These are phyloP conservation scores for Amphilophus citrinellus DNA, from an alignment of 2,113 vertebrate genomes.

Conservation along the genomic window DNA sequence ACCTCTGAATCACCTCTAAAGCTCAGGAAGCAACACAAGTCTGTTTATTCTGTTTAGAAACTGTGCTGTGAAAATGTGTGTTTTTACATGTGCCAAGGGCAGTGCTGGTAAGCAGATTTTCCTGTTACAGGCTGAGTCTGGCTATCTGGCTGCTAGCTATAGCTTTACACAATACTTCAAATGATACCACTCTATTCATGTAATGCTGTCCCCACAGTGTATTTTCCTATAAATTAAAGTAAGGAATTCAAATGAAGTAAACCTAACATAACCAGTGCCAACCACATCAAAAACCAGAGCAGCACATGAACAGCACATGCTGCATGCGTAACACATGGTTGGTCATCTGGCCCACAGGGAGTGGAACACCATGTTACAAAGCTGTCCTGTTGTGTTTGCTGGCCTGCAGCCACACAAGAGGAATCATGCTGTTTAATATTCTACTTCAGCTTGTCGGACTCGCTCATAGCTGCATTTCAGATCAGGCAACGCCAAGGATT, in stretches of 20 bases:
- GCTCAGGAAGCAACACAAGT: background rate
- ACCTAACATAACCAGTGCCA: background rate
- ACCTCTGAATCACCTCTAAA: too few species aligned
- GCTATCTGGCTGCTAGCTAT: background rate
- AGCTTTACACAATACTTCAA: background rate
- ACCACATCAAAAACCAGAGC: background rate
- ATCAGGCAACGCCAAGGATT: constrained; percentile 47
- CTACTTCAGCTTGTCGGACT: constrained; percentile 12
- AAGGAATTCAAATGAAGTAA: background rate
- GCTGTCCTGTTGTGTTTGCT: constrained; percentile 43
- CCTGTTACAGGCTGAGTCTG: background rate
- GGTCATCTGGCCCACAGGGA: constrained; percentile 31
- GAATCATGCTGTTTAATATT: constrained; percentile 29
- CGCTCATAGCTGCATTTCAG: constrained; percentile 15
- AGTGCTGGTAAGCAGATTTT: background rate
- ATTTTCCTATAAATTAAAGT: background rate
- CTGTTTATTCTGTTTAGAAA: background rate
- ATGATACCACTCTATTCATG: background rate
- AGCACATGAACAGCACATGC: background rate
- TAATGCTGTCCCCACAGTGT: background rate
- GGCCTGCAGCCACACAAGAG: constrained; percentile 41
- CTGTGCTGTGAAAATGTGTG: background rate
- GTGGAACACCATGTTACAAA: constrained; percentile 51
- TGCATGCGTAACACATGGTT: background rate
- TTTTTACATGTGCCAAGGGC: background rate